phyloP scores from a whole-genome alignment of 1,140 invertebrate genomes.

The Heliconius eleuchia region DNA sequence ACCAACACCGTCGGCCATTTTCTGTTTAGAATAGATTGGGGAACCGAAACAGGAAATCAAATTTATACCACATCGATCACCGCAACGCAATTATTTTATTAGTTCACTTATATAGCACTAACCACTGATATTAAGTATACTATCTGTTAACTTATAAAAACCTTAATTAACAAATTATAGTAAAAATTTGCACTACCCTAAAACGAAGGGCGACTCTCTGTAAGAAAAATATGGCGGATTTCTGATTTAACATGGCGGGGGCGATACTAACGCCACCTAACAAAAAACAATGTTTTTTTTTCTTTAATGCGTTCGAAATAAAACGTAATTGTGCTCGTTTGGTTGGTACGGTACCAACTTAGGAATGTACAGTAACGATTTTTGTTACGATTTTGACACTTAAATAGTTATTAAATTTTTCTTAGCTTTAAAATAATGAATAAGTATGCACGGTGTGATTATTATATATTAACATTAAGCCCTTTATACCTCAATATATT shows the following conservation, averaged over 20 bases:
- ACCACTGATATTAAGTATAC: conserved; percentile 66
- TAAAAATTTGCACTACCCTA: conserved; percentile 71
- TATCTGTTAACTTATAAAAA: conserved; percentile 69
- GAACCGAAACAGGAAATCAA: conserved; percentile 74
- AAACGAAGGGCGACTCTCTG: conserved; percentile 73
- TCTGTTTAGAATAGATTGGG: conserved; percentile 82
- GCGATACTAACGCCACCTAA: conserved; percentile 61
- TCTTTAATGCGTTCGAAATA: conserved; percentile 33
- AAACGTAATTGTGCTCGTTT: not conserved
- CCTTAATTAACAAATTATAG: conserved; percentile 71
- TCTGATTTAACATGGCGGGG: conserved; percentile 66
- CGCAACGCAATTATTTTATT: conserved; percentile 48
- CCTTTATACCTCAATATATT: not conserved
- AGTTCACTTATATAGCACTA: conserved; percentile 64
- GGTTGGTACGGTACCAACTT: not conserved
- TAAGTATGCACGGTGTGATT: no score
- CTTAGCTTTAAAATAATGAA: no score
- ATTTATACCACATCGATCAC: conserved; percentile 66
- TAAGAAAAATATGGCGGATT: conserved; percentile 77
- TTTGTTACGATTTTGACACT: not conserved
- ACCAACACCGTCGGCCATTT: conserved; percentile 85
- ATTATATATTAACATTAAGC: not conserved
- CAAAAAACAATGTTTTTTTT: conserved; percentile 34
- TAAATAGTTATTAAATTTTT: not conserved
- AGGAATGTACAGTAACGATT: not conserved